A percentile compares a stretch with the other conserved stretches of the same genome.
phyloP scores from a whole-genome alignment of 2,113 vertebrate species.

The Mus spicilegus region DNA sequence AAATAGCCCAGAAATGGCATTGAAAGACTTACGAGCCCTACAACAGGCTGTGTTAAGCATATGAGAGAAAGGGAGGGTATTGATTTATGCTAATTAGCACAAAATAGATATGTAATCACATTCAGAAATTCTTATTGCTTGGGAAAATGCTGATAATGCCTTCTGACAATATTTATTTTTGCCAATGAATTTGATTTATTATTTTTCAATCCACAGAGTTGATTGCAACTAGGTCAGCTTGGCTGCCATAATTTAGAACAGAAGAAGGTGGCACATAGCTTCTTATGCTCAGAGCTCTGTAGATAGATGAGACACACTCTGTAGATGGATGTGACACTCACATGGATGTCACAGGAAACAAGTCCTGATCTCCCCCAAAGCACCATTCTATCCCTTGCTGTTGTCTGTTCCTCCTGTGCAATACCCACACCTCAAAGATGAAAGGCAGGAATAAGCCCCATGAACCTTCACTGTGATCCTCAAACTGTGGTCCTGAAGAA shows the following conservation, averaged over 20 bases:
- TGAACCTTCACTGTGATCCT: neutral
- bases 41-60: conserved; percentile 3
- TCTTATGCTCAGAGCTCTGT: neutral
- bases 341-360: neutral
- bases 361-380: neutral
- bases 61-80: neutral
- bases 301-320: neutral
- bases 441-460: neutral
- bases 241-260: conserved; percentile 12
- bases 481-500: neutral
- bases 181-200: conserved; percentile 21
- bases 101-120: conserved; percentile 54
- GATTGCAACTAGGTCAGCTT: neutral
- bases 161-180: conserved; percentile 21
- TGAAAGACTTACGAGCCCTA: conserved; percentile 65
- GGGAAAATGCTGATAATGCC: conserved; percentile 45
- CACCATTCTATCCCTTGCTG: neutral
- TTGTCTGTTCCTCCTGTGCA: neutral
- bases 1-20: conserved; percentile 73
- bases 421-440: neutral
- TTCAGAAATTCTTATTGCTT: conserved; percentile 35
- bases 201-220: conserved; percentile 14
- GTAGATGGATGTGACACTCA: neutral
- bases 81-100: conserved; percentile 52
- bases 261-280: neutral